Percentiles rank a stretch among this genome's conserved stretches.
Evolutionary conservation across 2,113 vertebrate species (phyloP).

Genomic region (Elachura formosa): DNA sequence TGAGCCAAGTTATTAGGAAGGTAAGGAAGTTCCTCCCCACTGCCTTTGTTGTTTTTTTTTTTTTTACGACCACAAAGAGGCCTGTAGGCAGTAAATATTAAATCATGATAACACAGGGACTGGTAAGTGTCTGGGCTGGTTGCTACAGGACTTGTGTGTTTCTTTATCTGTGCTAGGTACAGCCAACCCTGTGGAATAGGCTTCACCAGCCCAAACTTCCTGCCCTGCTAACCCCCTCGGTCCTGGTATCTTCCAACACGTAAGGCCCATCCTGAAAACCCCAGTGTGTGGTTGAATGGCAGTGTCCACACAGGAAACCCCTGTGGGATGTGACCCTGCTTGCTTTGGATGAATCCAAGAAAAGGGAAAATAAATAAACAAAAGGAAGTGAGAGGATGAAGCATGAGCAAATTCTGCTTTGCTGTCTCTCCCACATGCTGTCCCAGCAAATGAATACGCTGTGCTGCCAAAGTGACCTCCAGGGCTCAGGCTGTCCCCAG

Average conservation of each 20-base stretch:
- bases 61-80: not conserved
- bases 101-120: not conserved
- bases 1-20: not conserved
- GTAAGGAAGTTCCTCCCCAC: not conserved
- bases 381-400: not conserved
- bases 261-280: not conserved
- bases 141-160: not conserved
- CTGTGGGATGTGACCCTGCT: not conserved
- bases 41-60: not conserved
- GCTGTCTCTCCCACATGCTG: not conserved
- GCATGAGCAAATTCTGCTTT: not conserved
- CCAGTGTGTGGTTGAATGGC: accelerated
- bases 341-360: not conserved
- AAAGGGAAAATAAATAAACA: not conserved
- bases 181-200: not conserved
- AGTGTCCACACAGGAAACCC: not conserved
- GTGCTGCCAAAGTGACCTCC: not conserved
- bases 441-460: not conserved
- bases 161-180: not conserved
- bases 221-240: not conserved
- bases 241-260: accelerated
- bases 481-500: not conserved
- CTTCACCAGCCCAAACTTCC: not conserved
- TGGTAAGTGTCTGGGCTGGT: not conserved
- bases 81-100: not conserved